Evolutionary conservation across 2,113 vertebrate species (phyloP).

Genomic region (Coptodon rendalli): DNA sequence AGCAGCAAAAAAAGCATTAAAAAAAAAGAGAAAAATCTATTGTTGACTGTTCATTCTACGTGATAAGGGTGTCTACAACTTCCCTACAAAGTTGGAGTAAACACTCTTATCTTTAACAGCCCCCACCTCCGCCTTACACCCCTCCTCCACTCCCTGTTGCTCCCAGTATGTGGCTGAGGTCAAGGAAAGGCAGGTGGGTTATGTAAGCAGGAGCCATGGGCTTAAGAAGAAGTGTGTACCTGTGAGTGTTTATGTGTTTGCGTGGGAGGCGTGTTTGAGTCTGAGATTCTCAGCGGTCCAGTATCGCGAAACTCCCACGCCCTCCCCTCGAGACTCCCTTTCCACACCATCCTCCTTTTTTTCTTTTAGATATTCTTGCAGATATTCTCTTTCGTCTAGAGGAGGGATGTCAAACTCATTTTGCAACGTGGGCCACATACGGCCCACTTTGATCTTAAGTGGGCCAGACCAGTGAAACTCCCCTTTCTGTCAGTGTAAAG

Average conservation of each 20-base stretch:
- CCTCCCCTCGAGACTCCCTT: background rate
- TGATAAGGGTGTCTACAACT: slow-evolving; percentile 26
- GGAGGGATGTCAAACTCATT: background rate
- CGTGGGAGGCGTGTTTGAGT: background rate
- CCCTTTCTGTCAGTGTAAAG: background rate
- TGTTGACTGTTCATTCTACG: slow-evolving; percentile 3
- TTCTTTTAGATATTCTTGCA: background rate
- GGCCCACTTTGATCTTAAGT: background rate
- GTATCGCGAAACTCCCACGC: background rate
- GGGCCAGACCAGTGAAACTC: background rate
- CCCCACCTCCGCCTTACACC: background rate
- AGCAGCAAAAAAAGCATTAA: background rate
- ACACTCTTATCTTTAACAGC: slow-evolving; percentile 31
- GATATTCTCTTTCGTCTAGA: background rate
- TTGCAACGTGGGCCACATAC: background rate
- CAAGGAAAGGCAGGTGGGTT: slow-evolving; percentile 23
- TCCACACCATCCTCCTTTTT: background rate
- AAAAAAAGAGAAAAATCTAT: background rate
- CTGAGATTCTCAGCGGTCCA: background rate
- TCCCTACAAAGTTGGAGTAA: slow-evolving; percentile 14
- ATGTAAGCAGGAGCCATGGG: slow-evolving; percentile 32
- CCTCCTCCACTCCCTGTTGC: background rate
- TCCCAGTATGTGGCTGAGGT: slow-evolving; percentile 10
- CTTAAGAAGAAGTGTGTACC: background rate
- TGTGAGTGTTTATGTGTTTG: background rate